phyloP scores from a whole-genome alignment of 2,797 vertebrate genomes.

The Intellagama lesueurii region DNA sequence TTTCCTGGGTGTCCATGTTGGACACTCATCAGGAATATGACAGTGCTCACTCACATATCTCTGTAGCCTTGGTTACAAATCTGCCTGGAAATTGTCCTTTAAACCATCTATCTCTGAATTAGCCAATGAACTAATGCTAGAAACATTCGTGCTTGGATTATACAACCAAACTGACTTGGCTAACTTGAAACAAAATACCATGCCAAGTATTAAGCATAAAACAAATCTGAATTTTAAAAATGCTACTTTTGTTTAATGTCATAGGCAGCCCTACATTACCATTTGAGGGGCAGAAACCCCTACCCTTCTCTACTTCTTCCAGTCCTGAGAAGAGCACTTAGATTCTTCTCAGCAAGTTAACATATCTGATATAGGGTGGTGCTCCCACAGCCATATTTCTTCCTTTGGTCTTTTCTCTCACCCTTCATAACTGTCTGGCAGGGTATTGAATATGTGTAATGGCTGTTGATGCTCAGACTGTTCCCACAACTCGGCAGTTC shows the following conservation, averaged over 20 bases:
- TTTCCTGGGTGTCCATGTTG: background rate
- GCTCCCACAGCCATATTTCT: background rate
- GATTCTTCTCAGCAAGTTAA: background rate
- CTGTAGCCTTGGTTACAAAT: background rate
- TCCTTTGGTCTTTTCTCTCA: background rate
- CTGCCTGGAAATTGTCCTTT: background rate
- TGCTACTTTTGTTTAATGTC: background rate
- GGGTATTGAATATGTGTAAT: background rate
- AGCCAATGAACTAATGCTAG: background rate
- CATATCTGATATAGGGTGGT: background rate
- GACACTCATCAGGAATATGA: background rate
- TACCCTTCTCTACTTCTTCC: background rate
- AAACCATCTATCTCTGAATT: background rate
- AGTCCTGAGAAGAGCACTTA: background rate
- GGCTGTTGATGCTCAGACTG: background rate
- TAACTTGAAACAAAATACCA: too few relatives aligned
- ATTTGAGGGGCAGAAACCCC: background rate
- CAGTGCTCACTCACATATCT: background rate
- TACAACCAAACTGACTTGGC: background rate
- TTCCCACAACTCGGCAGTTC: background rate
- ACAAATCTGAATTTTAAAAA: background rate
- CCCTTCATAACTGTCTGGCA: background rate
- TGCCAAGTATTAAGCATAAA: background rate
- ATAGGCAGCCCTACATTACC: background rate
- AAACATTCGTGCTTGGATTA: background rate